phyloP scores from a whole-genome alignment of 1,140 invertebrate genomes.

The Psix sp. region DNA sequence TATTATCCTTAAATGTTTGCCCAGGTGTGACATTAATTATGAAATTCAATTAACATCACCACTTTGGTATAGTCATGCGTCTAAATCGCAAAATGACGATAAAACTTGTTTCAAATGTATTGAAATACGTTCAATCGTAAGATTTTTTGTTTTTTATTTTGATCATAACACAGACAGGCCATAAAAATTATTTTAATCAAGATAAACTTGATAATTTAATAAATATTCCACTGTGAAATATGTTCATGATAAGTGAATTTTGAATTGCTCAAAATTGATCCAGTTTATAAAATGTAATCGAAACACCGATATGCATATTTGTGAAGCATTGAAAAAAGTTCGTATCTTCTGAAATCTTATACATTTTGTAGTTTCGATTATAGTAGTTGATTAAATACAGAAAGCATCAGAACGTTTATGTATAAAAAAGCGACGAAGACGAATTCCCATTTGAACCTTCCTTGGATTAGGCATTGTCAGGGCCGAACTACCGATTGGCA shows the following conservation, averaged over 20 bases:
- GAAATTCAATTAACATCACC: constrained; percentile 53
- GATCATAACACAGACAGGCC: too few species aligned
- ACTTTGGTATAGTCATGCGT: background rate
- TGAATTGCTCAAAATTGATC: too few species aligned
- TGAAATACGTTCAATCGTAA: too few species aligned
- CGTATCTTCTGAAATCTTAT: constrained; percentile 12
- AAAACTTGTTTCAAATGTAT: too few species aligned
- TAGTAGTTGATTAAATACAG: constrained; percentile 27
- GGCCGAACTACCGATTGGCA: constrained; percentile 27
- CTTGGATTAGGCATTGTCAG: constrained; percentile 27
- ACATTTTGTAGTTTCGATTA: constrained; percentile 3
- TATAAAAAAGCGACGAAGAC: constrained; percentile 50
- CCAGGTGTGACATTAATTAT: constrained; percentile 38
- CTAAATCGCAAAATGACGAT: too few species aligned
- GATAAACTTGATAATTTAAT: too few species aligned
- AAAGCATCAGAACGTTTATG: constrained; percentile 26
- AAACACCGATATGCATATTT: constrained; percentile 12
- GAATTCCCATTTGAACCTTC: constrained; percentile 56
- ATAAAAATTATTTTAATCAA: too few species aligned
- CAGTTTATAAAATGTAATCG: too few species aligned
- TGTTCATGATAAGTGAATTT: constrained; percentile 2
- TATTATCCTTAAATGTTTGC: constrained; percentile 52
- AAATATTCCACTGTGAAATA: too few species aligned
- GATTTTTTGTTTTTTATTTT: too few species aligned
- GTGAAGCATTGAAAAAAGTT: constrained; percentile 18